Percentiles rank a stretch among this genome's conserved stretches.
These are phyloP conservation scores for Mesocentrotus franciscanus DNA, from an alignment of 53 echinoderm and acorn worm genomes.

Conservation along the genomic window DNA sequence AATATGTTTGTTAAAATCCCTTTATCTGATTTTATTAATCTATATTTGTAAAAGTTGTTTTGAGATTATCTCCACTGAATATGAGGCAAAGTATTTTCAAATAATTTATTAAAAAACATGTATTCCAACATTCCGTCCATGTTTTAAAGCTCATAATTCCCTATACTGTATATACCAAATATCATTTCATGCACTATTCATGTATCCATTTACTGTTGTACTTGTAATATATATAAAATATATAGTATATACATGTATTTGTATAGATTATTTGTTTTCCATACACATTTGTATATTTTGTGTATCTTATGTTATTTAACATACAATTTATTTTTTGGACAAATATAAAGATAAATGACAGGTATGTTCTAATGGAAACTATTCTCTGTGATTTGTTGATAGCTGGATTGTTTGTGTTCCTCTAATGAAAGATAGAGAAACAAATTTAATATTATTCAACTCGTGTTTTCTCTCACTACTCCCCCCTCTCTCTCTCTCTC, in stretches of 20 bases:
- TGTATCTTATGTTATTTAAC: background rate
- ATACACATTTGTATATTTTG: background rate
- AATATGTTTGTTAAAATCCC: too few species aligned
- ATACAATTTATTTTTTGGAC: background rate
- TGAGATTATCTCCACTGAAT: background rate
- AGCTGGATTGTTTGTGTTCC: too few species aligned
- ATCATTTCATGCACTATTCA: background rate
- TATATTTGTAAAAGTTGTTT: too few species aligned
- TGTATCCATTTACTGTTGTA: background rate
- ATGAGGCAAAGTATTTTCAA: background rate
- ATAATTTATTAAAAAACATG: background rate
- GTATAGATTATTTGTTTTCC: background rate
- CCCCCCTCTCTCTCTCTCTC: background rate
- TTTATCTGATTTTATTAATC: too few species aligned
- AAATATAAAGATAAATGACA: background rate
- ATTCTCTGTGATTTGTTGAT: too few species aligned
- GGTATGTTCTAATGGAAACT: background rate
- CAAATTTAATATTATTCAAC: too few species aligned
- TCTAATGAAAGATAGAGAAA: too few species aligned
- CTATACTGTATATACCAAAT: background rate
- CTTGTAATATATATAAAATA: background rate
- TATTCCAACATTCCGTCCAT: background rate
- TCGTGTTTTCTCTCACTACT: background rate
- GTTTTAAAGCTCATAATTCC: background rate
- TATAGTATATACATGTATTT: background rate